These are phyloP conservation scores for Alviniconcha marisindica DNA, from an alignment of 1,140 invertebrate genomes.

Conservation along the genomic window DNA sequence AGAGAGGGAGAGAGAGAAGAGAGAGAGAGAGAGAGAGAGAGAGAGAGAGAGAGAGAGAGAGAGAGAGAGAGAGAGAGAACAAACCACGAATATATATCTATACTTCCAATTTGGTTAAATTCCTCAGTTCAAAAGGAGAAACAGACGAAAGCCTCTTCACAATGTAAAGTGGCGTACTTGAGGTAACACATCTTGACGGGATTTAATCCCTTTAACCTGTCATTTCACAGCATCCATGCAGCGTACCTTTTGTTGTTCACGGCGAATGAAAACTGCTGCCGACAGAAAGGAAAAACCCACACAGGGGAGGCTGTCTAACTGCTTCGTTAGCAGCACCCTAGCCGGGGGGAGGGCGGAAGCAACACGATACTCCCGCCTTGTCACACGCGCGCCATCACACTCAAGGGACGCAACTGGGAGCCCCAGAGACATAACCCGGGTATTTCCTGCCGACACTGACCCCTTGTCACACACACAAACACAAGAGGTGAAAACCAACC, in stretches of 20 bases:
- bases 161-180: slow-evolving; percentile 16
- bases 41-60: no score
- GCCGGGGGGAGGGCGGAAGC: background rate
- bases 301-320: background rate
- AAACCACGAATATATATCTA: no score
- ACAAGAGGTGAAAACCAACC: background rate
- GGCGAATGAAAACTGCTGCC: background rate
- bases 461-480: no score
- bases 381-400: background rate
- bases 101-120: no score
- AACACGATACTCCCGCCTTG: background rate
- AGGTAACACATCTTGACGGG: background rate
- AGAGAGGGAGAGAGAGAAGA: no score
- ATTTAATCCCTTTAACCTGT: slow-evolving; percentile 14
- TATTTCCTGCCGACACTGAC: slow-evolving; percentile 2
- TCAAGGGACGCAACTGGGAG: slow-evolving; percentile 17
- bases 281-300: background rate
- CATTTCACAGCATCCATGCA: background rate
- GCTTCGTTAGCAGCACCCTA: slow-evolving; percentile 18
- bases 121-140: background rate
- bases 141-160: background rate
- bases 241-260: background rate
- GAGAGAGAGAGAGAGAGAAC: no score
- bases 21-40: no score
- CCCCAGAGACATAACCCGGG: background rate